Conservation (phyloP, 2,797 vertebrate genomes). For the Poeciliopsis turneri region DNA sequence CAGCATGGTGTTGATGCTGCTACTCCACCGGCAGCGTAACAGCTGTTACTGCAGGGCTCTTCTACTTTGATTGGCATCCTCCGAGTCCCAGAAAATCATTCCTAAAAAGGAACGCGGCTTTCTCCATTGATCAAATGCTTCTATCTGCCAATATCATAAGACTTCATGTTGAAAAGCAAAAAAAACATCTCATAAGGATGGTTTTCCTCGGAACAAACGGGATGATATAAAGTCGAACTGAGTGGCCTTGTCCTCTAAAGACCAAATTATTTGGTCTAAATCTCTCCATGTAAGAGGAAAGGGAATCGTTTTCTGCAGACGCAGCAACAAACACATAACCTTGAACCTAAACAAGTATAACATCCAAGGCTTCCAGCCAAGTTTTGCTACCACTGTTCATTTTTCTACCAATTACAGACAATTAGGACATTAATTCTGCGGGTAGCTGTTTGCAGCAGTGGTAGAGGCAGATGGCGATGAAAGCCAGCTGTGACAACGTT, state of each 20-base stretch:
- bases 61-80: conserved; percentile 17
- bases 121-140: conserved; percentile 29
- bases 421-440: conserved; percentile 54
- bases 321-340: conserved; percentile 24
- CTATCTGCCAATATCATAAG: conserved; percentile 29
- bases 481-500: conserved; percentile 69
- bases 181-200: conserved; percentile 30
- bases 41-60: conserved; percentile 40
- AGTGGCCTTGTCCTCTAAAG: conserved; percentile 30
- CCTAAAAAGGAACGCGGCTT: conserved; percentile 17
- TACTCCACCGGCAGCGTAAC: conserved; percentile 29
- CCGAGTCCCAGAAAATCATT: conserved; percentile 19
- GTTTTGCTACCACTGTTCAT: conserved; percentile 42
- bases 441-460: conserved; percentile 39
- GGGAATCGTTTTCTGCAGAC: conserved; percentile 46
- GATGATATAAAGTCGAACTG: conserved; percentile 25
- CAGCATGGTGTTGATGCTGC: conserved; percentile 46
- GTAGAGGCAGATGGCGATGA: conserved; percentile 46
- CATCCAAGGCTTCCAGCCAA: conserved; percentile 24
- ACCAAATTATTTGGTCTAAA: conserved; percentile 5
- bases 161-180: conserved; percentile 35
- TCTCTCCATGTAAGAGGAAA: conserved; percentile 27
- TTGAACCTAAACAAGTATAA: conserved; percentile 36
- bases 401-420: conserved; percentile 54
- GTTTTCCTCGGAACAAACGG: conserved; percentile 27